Conservation (phyloP, 2,113 vertebrate genomes). For the Muscicapa adusta region DNA sequence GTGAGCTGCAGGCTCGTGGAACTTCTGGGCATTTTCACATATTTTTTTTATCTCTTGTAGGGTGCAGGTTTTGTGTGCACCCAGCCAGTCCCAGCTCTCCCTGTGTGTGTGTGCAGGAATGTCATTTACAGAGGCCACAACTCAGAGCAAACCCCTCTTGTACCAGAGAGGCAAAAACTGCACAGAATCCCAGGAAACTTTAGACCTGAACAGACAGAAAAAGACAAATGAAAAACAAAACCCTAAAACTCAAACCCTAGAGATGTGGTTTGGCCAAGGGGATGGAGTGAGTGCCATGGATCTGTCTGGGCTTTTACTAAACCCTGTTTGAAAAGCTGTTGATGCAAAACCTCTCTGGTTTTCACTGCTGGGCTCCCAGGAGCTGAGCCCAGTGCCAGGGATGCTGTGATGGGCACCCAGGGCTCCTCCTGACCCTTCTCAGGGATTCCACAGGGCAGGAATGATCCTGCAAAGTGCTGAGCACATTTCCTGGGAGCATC, state of each 20-base stretch:
- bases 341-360: not conserved
- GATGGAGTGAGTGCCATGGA: rapidly evolving
- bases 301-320: not conserved
- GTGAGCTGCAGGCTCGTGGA: not conserved
- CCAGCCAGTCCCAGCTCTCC: rapidly evolving
- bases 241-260: not conserved
- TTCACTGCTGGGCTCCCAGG: not conserved
- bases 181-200: not conserved
- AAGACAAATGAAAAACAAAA: not conserved
- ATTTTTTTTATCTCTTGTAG: not conserved
- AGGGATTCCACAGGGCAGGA: not conserved
- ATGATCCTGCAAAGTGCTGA: not conserved
- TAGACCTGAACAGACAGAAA: not conserved
- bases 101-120: not conserved
- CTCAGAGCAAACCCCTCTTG: not conserved
- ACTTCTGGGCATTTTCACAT: rapidly evolving
- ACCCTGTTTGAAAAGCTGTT: not conserved
- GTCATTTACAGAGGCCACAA: not conserved
- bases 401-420: not conserved
- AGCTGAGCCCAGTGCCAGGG: not conserved
- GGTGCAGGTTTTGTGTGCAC: not conserved
- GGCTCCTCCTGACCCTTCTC: not conserved
- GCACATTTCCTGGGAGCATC: not conserved
- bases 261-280: not conserved
- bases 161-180: not conserved